Base-by-base conservation (phyloP, 2,888 invertebrate genomes). In the Barypeithes pellucidus region DNA sequence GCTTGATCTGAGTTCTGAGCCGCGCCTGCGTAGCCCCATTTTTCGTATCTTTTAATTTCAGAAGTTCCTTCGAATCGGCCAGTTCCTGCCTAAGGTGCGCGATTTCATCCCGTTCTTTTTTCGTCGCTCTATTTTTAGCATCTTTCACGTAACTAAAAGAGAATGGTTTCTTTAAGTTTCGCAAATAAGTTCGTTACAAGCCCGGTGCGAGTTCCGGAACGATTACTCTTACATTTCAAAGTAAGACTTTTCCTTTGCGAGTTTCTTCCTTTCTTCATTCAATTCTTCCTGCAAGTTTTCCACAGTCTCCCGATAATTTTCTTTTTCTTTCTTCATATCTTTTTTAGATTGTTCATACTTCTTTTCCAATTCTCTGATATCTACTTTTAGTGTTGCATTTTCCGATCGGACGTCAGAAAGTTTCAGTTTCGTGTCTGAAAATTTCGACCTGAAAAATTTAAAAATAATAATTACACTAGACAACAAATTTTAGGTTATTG, bases 1-100 rank as follows among this genome's bases (percentile, higher is more conserved):
- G 88, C 83, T 93, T 91, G 29, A 94, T 86, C 85, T 94, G 94
- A 77, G 92, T 93, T 18, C 94, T 89, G 9, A 94, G 87, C 77
- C 94, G 88, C 0, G 93, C 93, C 81, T 92, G 92, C 0, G 90
- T 89, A 0, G 93, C 90, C 4, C 92, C 91, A 81, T 92, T 92
- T 80, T 91, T 90, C 14, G 91, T 90, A 79, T 95, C 94, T 85
- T 93, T 94, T n/a, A 90, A 83, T 81, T 90, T 90, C 16, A 92
- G 86, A 77, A 93, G 91, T 75, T 91, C 90, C 83, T 90, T 91
- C 0, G 93, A 84, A 52, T 90, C 88, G 66, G 87, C 89, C 39
- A 94, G 84, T 85, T 93, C 91, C 70, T 91, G 89, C 79, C 90
- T 92, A 9, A 94, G 84, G 76, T 86, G 87, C 0, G 89, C 85